Evolutionary conservation across 1,140 invertebrate genomes (phyloP), one percentile per base, ranked within the genome.

Genomic region (Sitodiplosis mosellana): DNA sequence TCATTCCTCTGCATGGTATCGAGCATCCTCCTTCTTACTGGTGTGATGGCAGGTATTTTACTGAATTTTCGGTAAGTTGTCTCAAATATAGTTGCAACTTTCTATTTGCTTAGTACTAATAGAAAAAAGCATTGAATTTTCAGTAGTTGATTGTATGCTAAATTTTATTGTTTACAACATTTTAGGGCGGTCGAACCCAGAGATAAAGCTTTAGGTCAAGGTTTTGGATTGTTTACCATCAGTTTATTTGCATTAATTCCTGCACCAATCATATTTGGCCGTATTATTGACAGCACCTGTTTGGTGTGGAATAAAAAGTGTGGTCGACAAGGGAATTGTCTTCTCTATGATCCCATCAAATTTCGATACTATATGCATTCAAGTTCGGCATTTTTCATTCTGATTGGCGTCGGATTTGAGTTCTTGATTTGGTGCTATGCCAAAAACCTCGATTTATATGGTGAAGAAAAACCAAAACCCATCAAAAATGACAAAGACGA

Each of bases 121-220:
- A 27, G 4, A 27, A 27, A 27, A 27, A 27, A 27, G 27, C 3
- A 27, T 38, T 38, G 12, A 14, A 3, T n/a, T 6, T n/a, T 4
- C 2, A 38, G 36, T 38, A n/a, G 12, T n/a, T n/a, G n/a, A n/a
- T n/a, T n/a, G n/a, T n/a, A n/a, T n/a, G n/a, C n/a, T n/a, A n/a
- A n/a, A n/a, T n/a, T n/a, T 49, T 41, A 19, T n/a, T 36, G 34
- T 15, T 15, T n/a, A 40, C 12, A 40, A 15, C 6, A 6, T 40
- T 40, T 40, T 40, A 40, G 69, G 47, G 69, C 75, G 51, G 76
- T 80, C 0, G 65, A 70, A 2, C 63, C 64, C 2, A 66, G 68
- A 48, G 77, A 80, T 44, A 80, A 80, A 53, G 73, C 74, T 5
- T 71, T 80, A 46, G 74, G 77, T 2, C 75, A 78, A 53, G 77